Evolutionary conservation across 2,797 vertebrate genomes (phyloP).

Genomic region (Ispidina picta): DNA sequence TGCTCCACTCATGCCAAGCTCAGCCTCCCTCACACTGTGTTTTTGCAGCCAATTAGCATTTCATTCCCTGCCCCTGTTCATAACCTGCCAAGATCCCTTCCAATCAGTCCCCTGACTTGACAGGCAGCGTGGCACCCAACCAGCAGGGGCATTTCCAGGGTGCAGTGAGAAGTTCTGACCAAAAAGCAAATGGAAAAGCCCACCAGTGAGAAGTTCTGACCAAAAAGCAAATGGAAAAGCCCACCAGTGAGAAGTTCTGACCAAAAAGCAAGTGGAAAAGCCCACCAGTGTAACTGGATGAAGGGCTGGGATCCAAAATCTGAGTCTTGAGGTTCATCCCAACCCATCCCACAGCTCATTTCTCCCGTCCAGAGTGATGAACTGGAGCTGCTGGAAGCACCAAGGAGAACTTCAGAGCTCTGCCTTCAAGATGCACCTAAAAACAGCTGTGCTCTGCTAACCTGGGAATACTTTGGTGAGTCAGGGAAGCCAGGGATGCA

Average conservation of each 20-base stretch:
- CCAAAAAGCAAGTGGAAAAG: too few relatives aligned
- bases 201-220: too few relatives aligned
- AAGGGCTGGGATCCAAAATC: not conserved
- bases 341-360: not conserved
- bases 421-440: not conserved
- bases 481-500: constrained; percentile 34
- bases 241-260: too few relatives aligned
- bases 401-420: not conserved
- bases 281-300: too few relatives aligned
- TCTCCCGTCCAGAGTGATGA: not conserved
- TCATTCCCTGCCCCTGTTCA: not conserved
- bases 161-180: not conserved
- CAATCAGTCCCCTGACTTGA: not conserved
- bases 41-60: not conserved
- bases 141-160: not conserved
- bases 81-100: not conserved
- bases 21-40: too few relatives aligned
- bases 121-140: not conserved
- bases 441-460: constrained; percentile 49
- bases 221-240: too few relatives aligned
- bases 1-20: not conserved
- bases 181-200: not conserved
- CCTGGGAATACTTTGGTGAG: constrained; percentile 49
- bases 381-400: not conserved
- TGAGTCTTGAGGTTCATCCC: not conserved